Base-by-base conservation (phyloP, 2,888 invertebrate genomes). In the Pinctada fucata region DNA sequence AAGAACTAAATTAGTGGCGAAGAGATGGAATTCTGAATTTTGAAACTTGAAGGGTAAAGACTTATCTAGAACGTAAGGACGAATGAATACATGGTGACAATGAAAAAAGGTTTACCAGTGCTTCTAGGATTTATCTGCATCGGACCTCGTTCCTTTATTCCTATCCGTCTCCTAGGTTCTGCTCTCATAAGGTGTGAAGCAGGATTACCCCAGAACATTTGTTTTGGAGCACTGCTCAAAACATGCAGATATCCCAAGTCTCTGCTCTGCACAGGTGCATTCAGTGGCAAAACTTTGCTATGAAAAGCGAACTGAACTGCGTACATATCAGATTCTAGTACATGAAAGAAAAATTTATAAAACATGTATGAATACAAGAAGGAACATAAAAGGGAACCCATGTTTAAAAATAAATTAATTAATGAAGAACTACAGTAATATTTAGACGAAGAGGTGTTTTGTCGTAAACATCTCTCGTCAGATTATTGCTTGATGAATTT, bases 261-360 rank as follows among this genome's bases (percentile, higher is more conserved):
- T 13, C 73, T 3, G 3, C 48, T 6, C 8, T 16, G 45, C 0
- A 78, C 73, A n/a, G 73, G 49, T 47, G 48, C 50, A 8, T 63
- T 58, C 10, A 31, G 66, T 3, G 49, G 16, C n/a, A 49, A 3
- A 10, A n/a, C 48, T 49, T 66, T 78, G 63, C 78, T 72, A 6
- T 73, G 72, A 48, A 78, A 73, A 48, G 78, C 58, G 49, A 78
- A 78, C 63, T 78, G 72, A 4, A 49, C 51, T 58, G 73, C 58
- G 48, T 78, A 78, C 0, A 68, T 10, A 16, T 78, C 78, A 47
- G 45, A n/a, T 2, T 72, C 78, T 31, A 31, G 64, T 4, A 72
- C 47, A 48, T 6, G 16, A 69, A 10, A 52, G 31, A 65, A 5
- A 64, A 13, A 13, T 31, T 31, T 31, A 31, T 31, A 31, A 31